Evolutionary conservation across 1,140 invertebrate genomes (phyloP).

Genomic region (Scylla paramamosain): DNA sequence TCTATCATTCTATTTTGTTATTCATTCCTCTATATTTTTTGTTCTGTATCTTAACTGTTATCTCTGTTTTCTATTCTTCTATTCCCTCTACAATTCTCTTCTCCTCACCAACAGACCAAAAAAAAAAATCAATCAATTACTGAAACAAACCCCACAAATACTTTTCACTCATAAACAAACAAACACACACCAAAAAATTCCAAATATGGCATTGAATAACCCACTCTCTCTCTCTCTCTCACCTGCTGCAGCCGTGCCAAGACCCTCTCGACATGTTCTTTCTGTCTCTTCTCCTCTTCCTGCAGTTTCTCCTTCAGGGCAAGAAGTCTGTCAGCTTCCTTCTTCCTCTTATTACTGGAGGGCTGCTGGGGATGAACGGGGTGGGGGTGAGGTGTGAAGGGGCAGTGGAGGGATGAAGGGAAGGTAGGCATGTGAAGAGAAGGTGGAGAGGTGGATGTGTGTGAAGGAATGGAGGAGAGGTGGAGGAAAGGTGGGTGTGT

Average conservation of each 20-base stretch:
- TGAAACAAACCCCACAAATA: too few species aligned
- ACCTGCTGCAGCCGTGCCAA: conserved; percentile 85
- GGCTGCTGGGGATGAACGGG: conserved; percentile 9
- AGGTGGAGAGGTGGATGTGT: not conserved
- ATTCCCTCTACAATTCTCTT: too few species aligned
- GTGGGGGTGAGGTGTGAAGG: not conserved
- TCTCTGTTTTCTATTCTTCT: too few species aligned
- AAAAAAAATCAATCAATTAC: too few species aligned
- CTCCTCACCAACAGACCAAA: too few species aligned
- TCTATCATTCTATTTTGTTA: too few species aligned
- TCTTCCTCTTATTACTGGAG: conserved; percentile 91
- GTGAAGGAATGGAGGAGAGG: not conserved
- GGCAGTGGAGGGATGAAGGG: not conserved
- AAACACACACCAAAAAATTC: too few species aligned
- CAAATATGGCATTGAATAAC: too few species aligned
- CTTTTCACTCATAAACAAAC: too few species aligned
- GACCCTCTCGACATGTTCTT: conserved; percentile 96
- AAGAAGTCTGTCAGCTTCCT: conserved; percentile 93
- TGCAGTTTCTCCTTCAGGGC: conserved; percentile 94
- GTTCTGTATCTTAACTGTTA: too few species aligned
- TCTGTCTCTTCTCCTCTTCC: conserved; percentile 95
- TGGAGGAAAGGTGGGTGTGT: not conserved
- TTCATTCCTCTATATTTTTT: too few species aligned
- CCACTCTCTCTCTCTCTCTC: not conserved
- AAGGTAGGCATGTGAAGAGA: not conserved